phyloP scores from a whole-genome alignment of 1,140 invertebrate species.

The Holcopasites calliopsidis region DNA sequence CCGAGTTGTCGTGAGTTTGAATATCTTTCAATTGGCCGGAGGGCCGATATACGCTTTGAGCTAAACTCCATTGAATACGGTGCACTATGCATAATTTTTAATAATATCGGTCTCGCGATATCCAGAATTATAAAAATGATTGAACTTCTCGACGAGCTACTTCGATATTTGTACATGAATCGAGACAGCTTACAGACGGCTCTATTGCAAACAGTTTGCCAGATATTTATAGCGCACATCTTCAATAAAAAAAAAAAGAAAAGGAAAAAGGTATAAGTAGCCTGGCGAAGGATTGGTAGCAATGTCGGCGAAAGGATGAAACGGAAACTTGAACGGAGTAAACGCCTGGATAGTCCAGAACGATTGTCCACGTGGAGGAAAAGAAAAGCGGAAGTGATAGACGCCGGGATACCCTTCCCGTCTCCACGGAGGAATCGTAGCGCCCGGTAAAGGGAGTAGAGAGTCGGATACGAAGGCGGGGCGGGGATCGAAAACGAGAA shows the following conservation, averaged over 20 bases:
- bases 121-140: no score
- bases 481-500: constrained; percentile 64
- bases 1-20: constrained; percentile 54
- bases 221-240: neutral
- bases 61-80: no score
- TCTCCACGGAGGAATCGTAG: constrained; percentile 55
- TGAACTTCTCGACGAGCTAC: no score
- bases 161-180: neutral
- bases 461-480: constrained; percentile 45
- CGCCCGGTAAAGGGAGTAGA: constrained; percentile 61
- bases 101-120: no score
- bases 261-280: neutral
- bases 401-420: constrained; percentile 57
- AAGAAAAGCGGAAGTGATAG: constrained; percentile 63
- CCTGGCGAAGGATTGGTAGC: neutral
- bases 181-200: neutral
- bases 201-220: neutral
- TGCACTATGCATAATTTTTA: no score
- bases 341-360: constrained; percentile 47
- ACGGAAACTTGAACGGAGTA: constrained; percentile 39
- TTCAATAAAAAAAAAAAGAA: neutral
- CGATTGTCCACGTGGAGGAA: constrained; percentile 60
- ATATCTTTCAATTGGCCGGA: constrained; percentile 47
- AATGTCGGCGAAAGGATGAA: constrained; percentile 31
- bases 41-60: constrained; percentile 22